Percentiles rank a stretch among this genome's conserved stretches.
These are phyloP conservation scores for Euclidia mi DNA, from an alignment of 2,888 invertebrate genomes.

Conservation along the genomic window DNA sequence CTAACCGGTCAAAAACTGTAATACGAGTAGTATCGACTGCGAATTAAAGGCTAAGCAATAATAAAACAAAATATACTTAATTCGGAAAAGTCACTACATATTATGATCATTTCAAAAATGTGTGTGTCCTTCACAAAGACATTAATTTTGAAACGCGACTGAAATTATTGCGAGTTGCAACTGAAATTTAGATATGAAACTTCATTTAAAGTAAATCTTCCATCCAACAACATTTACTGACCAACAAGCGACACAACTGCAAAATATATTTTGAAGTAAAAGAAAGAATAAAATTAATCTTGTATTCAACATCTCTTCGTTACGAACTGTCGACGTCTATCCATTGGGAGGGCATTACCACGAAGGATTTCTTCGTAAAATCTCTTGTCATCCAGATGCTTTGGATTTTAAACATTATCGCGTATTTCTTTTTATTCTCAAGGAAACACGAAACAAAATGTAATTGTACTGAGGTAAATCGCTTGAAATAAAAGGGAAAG, in stretches of 20 bases:
- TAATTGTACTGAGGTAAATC: slow-evolving; percentile 7
- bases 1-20: no score
- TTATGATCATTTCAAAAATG: no score
- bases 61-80: no score
- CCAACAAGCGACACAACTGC: no score
- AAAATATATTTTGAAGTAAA: no score
- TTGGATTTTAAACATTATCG: slow-evolving; percentile 46
- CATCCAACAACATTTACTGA: not conserved
- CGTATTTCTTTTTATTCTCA: slow-evolving; percentile 16
- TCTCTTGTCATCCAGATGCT: slow-evolving; percentile 41
- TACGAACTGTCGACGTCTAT: slow-evolving; percentile 40
- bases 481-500: slow-evolving; percentile 5
- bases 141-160: no score
- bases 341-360: slow-evolving; percentile 40
- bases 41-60: no score
- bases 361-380: slow-evolving; percentile 30
- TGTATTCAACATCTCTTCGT: slow-evolving; percentile 33
- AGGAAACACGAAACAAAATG: slow-evolving; percentile 1
- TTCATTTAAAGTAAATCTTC: not conserved
- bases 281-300: slow-evolving; percentile 36
- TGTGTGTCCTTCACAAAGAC: no score
- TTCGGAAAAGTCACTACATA: no score
- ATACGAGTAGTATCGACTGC: no score
- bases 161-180: no score
- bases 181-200: no score